Conservation (phyloP, 2,113 vertebrate genomes). For the Actinemys pallida region DNA sequence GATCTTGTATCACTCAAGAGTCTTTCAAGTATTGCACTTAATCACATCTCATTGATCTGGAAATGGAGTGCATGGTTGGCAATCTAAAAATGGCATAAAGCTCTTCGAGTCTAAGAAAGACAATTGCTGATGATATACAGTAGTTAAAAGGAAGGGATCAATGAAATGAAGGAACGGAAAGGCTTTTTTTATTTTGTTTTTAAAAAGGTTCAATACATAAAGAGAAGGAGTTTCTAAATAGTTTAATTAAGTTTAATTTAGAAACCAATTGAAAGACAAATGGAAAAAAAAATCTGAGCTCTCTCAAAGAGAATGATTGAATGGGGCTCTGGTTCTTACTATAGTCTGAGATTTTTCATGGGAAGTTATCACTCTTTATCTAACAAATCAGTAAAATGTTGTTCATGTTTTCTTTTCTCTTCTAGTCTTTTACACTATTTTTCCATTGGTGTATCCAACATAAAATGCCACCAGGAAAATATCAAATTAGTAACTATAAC, state of each 20-base stretch:
- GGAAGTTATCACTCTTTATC: neutral
- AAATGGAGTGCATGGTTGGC: neutral
- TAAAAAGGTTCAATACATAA: neutral
- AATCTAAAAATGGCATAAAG: neutral
- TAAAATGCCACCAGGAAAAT: neutral
- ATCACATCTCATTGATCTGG: slow-evolving; percentile 4
- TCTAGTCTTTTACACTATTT: neutral
- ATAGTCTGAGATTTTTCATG: neutral
- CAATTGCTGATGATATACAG: neutral
- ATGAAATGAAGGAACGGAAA: neutral
- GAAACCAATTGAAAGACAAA: neutral
- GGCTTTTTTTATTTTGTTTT: neutral
- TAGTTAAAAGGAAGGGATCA: neutral
- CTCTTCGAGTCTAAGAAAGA: neutral
- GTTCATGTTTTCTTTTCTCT: neutral
- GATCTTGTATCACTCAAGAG: neutral
- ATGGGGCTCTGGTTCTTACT: neutral
- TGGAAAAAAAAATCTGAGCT: neutral
- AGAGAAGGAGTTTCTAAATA: neutral
- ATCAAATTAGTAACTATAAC: neutral
- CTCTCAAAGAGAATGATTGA: neutral
- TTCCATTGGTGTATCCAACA: neutral
- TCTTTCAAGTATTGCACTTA: neutral
- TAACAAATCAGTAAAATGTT: neutral
- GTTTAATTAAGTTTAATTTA: neutral